Evolutionary conservation across 2,797 vertebrate species (phyloP).

Genomic region (Synaphobranchus kaupii): DNA sequence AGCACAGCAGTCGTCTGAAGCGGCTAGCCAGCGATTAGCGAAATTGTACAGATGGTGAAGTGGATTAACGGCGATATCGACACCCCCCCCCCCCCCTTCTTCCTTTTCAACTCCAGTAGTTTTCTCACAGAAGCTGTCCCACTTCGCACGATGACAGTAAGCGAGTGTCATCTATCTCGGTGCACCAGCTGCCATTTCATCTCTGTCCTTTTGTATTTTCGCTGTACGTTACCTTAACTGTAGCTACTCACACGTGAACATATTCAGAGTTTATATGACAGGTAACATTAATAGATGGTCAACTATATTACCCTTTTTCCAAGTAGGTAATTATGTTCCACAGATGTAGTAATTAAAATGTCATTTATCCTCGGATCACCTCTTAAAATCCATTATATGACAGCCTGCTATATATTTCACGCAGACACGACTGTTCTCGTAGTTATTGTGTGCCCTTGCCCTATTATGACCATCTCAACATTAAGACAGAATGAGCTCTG

Average conservation of each 20-base stretch:
- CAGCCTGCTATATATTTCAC: neutral
- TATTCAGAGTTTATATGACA: neutral
- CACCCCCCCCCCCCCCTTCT: too few species aligned
- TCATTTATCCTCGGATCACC: neutral
- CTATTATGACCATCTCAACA: neutral
- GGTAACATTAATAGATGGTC: neutral
- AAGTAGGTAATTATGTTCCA: neutral
- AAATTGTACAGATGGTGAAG: slow-evolving; percentile 49
- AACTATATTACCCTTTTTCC: neutral
- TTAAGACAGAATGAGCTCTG: neutral
- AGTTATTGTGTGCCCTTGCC: neutral
- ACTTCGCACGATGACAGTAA: slow-evolving; percentile 40
- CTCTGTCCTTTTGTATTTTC: neutral
- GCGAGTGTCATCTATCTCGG: slow-evolving; percentile 28
- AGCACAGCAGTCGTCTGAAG: neutral
- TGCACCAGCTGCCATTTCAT: slow-evolving; percentile 7
- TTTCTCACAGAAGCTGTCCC: slow-evolving; percentile 24
- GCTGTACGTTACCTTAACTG: neutral
- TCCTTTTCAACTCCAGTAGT: slow-evolving; percentile 22
- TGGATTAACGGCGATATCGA: slow-evolving; percentile 47
- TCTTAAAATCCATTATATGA: neutral
- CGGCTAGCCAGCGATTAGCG: slow-evolving; percentile 8
- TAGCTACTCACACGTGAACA: neutral
- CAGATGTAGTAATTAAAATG: neutral
- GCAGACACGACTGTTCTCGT: neutral